Conservation (phyloP, 2,113 vertebrate species). For the Psilopsiagon aurifrons region DNA sequence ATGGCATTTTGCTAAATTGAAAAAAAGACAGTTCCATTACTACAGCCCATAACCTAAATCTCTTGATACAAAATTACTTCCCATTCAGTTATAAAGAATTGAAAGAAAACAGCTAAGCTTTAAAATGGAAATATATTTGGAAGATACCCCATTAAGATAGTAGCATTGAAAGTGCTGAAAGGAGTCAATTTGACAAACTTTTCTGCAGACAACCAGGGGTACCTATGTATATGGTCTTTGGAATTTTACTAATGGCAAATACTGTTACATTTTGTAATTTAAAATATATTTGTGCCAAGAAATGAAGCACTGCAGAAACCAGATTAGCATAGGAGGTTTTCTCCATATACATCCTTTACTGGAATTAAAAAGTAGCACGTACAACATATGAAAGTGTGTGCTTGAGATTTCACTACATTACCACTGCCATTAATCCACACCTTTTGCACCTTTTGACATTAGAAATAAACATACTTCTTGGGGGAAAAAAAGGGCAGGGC, state of each 20-base stretch:
- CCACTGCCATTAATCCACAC: not conserved
- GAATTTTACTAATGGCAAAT: not conserved
- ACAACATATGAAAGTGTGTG: not conserved
- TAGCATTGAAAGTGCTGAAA: not conserved
- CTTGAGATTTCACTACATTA: not conserved
- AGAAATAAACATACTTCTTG: not conserved
- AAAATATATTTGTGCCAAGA: not conserved
- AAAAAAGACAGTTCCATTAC: constrained; percentile 62
- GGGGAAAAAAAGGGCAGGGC: not conserved
- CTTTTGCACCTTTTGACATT: not conserved
- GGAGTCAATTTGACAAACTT: not conserved
- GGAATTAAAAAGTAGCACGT: not conserved
- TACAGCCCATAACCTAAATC: constrained; percentile 32
- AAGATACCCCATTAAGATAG: not conserved
- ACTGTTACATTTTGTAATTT: not conserved
- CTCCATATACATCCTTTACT: not conserved
- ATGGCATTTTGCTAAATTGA: constrained; percentile 55
- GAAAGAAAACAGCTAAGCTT: constrained; percentile 42
- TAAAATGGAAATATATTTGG: constrained; percentile 26
- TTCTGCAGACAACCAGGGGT: not conserved
- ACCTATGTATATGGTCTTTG: not conserved
- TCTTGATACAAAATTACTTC: constrained; percentile 33
- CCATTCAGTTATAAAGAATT: constrained; percentile 14
- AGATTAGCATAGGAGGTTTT: not conserved
- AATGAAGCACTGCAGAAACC: not conserved